Conservation (phyloP, 2,797 vertebrate genomes). For the Odontamblyopus rebecca region DNA sequence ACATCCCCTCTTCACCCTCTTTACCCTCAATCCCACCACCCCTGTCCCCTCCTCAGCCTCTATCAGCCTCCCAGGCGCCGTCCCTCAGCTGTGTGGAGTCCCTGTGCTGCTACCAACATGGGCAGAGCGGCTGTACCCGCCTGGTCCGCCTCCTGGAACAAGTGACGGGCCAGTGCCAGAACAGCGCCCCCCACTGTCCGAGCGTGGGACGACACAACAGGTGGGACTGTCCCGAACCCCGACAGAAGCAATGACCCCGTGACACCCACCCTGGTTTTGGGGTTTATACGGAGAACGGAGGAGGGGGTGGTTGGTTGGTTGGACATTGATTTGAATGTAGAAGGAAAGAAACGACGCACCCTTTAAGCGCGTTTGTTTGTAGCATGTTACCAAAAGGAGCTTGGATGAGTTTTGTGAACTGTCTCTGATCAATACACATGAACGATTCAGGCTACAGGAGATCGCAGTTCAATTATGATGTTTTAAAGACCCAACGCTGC, state of each 20-base stretch:
- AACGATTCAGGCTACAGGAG: neutral
- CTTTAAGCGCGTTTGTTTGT: slow-evolving; percentile 23
- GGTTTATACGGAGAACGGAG: neutral
- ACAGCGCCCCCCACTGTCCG: slow-evolving; percentile 82
- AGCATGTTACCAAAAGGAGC: slow-evolving; percentile 27
- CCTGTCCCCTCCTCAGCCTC: slow-evolving; percentile 75
- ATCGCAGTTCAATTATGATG: neutral
- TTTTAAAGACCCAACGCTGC: neutral
- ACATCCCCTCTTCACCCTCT: neutral
- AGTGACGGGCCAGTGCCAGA: slow-evolving; percentile 85
- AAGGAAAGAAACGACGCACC: neutral
- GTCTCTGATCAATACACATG: neutral
- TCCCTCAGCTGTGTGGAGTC: slow-evolving; percentile 95
- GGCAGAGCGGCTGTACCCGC: slow-evolving; percentile 87
- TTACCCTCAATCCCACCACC: neutral
- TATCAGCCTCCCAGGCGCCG: slow-evolving; percentile 79
- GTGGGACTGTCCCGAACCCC: slow-evolving; percentile 82
- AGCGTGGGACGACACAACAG: slow-evolving; percentile 79
- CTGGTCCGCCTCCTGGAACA: slow-evolving; percentile 91
- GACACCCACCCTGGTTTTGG: neutral
- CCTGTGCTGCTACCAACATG: slow-evolving; percentile 93
- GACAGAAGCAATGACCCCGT: slow-evolving; percentile 1
- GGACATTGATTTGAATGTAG: neutral
- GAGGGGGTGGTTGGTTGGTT: neutral
- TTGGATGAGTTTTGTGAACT: neutral